Base-by-base conservation (phyloP, 2,797 vertebrate genomes). In the Hydrolagus colliei region DNA sequence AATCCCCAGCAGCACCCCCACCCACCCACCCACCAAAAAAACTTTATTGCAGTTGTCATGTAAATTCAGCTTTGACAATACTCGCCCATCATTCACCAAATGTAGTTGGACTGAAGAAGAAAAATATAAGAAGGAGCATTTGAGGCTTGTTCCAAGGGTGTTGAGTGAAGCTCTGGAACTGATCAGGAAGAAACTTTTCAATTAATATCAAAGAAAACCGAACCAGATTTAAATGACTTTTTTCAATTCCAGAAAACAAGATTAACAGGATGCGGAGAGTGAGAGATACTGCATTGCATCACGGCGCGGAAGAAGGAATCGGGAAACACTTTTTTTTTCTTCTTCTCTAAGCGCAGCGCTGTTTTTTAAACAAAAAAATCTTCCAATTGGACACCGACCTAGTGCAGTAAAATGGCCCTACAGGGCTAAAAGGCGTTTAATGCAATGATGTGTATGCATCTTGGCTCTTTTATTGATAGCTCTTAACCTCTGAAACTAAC, bases 1-100 rank as follows among this genome's bases (percentile, higher is more conserved):
- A 27, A 27, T 27, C 41, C 41, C 41, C 41, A 3, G 3, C 41
- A 52, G 3, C 41, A 52, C 41, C 41, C 41, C 41, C 41, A 0
- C 41, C 41, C 6, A 3, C 41, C 41, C 41, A 52, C 41, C 27
- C 27, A 27, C 27, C 27, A 27, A 52, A 52, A 80, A 65, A 67
- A 80, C 65, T 80, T 63, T 32, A 65, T 80, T 80, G 16, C 67
- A 63, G 67, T 78, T 41, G 59, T 63, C 32, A 65, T 63, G 67
- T 27, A 80, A 80, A 80, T 65, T 67, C 78, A 80, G 78, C 61
- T 65, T 80, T n/a, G 62, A 65, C 78, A 6, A 27, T 79, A 11
- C 6, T 52, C 41, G 2, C 78, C 65, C 78, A 80, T 32, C 27
- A 65, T 6, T 52, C 22, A 35, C n/a, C 22, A 80, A 27, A 16